Base-by-base conservation (phyloP, 2,888 invertebrate species). In the Embidobia sp. region DNA sequence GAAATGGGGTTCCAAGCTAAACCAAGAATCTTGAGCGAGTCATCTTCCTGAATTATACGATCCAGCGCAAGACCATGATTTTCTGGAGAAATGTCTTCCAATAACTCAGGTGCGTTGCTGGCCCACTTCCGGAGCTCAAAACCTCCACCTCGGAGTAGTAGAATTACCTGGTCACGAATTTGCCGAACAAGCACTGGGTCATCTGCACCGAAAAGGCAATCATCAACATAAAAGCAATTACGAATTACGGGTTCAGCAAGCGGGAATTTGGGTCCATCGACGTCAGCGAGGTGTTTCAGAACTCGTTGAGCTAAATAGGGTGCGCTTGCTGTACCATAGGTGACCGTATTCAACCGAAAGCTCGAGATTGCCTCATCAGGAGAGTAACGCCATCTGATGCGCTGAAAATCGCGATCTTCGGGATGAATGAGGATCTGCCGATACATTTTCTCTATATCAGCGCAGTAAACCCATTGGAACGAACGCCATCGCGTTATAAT, bases 41-140 rank as follows among this genome's bases (percentile, higher is more conserved):
- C 55, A 19, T 55, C 46, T 1, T 19, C 5, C 10, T 31, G 8
- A 1, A 49, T 2, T 1, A n/a, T 1, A 2, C 8, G 13, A 0
- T 49, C 29, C 27, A 3, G 19, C 1, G 57, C 57, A 3, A 37
- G 29, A 2, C 69, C 57, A 40, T 49, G 59, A 31, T 49, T 3
- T 1, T 11, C 11, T 0, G 13, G 5, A 7, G n/a, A 2, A 10
- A 46, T 22, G 8, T 55, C 46, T 1, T 13, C 10, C 19, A 55
- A 13, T 18, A 67, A n/a, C 10, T 35, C 46, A 3, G n/a, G 10
- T 6, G 37, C 35, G 40, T 69, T 69, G 11, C 48, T 57, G 4
- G 48, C 67, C 67, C 67, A 69, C 3, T 69, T 69, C 8, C 67
- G 7, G 3, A 57, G 40, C 2, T 1, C 6, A 15, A 46, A 46